A percentile compares a stretch with the other conserved stretches of the same genome.
Conservation (phyloP, 2,797 vertebrate species). For the Anolis apletophallus region DNA sequence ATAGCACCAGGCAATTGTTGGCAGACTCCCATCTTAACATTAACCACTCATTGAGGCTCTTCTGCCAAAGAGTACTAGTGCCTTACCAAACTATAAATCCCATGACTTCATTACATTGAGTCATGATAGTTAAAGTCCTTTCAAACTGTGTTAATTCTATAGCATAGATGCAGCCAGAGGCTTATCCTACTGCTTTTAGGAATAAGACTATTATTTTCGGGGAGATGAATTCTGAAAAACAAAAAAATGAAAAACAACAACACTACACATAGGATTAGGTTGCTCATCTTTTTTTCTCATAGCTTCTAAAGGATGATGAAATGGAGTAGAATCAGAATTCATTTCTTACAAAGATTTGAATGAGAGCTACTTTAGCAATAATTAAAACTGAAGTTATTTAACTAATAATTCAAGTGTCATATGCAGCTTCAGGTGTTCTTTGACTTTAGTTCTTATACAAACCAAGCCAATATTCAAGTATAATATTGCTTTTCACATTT, state of each 20-base stretch:
- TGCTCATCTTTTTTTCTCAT: not conserved
- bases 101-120: no score
- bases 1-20: no score
- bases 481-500: slow-evolving; percentile 21
- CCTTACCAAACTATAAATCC: no score
- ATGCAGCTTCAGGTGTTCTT: slow-evolving; percentile 6
- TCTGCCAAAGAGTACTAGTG: not conserved
- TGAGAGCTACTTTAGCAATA: not conserved
- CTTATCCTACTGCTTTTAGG: not conserved
- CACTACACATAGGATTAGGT: not conserved
- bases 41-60: no score
- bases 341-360: not conserved
- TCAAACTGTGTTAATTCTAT: no score
- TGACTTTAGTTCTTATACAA: not conserved
- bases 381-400: slow-evolving; percentile 12
- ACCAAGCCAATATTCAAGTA: slow-evolving; percentile 17
- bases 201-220: not conserved
- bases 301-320: not conserved
- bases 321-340: slow-evolving; percentile 23
- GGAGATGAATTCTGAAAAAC: not conserved
- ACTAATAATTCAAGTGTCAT: slow-evolving; percentile 13
- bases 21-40: no score
- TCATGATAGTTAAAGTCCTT: not conserved
- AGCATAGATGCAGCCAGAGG: not conserved
- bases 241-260: no score